These are phyloP conservation scores for Galleria mellonella DNA, from an alignment of 1,140 invertebrate genomes.

Conservation along the genomic window DNA sequence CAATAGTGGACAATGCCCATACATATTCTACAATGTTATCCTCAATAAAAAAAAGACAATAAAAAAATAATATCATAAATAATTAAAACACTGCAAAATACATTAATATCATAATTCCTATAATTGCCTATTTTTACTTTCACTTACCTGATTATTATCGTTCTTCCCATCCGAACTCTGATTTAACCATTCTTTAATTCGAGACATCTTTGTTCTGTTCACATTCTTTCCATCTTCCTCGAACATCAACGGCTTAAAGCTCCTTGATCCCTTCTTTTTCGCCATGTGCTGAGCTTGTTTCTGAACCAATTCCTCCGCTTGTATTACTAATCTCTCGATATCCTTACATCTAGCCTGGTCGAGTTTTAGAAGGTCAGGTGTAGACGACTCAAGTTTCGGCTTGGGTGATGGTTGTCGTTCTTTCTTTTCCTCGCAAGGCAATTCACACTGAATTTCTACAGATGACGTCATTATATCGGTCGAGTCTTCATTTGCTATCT, in stretches of 20 bases:
- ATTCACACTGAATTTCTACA: conserved; percentile 61
- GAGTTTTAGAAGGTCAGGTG: conserved; percentile 47
- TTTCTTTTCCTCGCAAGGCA: conserved; percentile 51
- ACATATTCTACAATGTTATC: too few species aligned
- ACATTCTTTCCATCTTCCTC: conserved; percentile 66
- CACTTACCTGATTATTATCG: conserved; percentile 59
- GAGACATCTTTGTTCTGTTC: conserved; percentile 77
- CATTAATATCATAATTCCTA: too few species aligned
- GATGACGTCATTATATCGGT: conserved; percentile 71
- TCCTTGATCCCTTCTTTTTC: conserved; percentile 64
- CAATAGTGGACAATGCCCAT: too few species aligned
- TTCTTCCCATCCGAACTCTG: conserved; percentile 61
- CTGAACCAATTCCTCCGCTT: conserved; percentile 82
- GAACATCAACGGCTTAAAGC: conserved; percentile 73
- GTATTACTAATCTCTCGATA: conserved; percentile 80
- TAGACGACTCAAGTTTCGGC: conserved; percentile 45
- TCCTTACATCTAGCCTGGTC: conserved; percentile 63
- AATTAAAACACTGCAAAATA: too few species aligned
- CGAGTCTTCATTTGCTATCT: conserved; percentile 64
- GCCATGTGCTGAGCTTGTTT: conserved; percentile 65
- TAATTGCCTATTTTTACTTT: too few species aligned
- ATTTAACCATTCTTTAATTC: conserved; percentile 82
- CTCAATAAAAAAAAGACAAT: too few species aligned
- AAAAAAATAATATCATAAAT: too few species aligned
- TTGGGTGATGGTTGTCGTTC: conserved; percentile 36